Percentiles rank a stretch among this genome's conserved stretches.
Conservation (phyloP, 1,140 invertebrate species). For the Aphis gossypii region DNA sequence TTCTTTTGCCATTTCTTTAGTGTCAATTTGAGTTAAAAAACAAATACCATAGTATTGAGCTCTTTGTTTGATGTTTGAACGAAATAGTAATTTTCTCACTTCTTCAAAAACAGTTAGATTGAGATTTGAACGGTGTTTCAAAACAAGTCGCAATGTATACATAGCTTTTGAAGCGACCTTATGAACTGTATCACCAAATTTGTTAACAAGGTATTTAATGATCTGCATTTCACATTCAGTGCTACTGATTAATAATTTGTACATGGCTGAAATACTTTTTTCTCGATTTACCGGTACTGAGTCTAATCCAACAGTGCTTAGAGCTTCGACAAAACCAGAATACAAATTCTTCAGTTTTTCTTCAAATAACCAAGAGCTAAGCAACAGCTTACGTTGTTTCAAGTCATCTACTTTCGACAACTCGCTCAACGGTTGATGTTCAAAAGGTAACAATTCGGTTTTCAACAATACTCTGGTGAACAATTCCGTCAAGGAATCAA, state of each 20-base stretch:
- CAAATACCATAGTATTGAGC: constrained; percentile 95
- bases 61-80: constrained; percentile 67
- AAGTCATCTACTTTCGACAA: constrained; percentile 62
- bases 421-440: constrained; percentile 70
- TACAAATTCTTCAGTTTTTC: constrained; percentile 82
- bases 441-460: constrained; percentile 78
- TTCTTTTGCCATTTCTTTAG: constrained; percentile 75
- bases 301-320: constrained; percentile 73
- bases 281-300: constrained; percentile 81
- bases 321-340: constrained; percentile 72
- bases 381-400: constrained; percentile 64
- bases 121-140: constrained; percentile 91
- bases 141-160: constrained; percentile 83
- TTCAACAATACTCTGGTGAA: constrained; percentile 80
- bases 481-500: constrained; percentile 78
- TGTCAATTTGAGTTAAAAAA: constrained; percentile 83
- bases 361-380: constrained; percentile 80
- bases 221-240: constrained; percentile 90
- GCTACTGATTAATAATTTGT: constrained; percentile 80
- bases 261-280: constrained; percentile 80
- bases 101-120: constrained; percentile 85
- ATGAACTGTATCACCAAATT: constrained; percentile 90
- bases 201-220: constrained; percentile 86
- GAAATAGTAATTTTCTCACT: constrained; percentile 88
- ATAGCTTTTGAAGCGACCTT: constrained; percentile 87